These are phyloP conservation scores for Lucifuga dentata DNA, from an alignment of 2,113 vertebrate genomes.

Conservation along the genomic window DNA sequence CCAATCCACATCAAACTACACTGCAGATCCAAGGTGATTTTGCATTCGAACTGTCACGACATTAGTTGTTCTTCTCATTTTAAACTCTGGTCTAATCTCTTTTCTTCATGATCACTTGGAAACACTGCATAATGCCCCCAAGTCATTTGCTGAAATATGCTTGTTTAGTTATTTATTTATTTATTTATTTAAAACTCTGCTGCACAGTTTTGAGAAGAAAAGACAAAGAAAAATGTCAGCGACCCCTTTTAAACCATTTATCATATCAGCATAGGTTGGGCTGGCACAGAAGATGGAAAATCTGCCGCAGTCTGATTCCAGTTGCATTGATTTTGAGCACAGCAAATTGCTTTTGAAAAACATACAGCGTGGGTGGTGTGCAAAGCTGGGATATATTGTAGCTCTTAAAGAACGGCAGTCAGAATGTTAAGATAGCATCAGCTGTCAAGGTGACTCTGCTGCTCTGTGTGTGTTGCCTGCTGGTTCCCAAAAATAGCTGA, in stretches of 20 bases:
- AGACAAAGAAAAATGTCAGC: slow-evolving; percentile 53
- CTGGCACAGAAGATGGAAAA: slow-evolving; percentile 66
- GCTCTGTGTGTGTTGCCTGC: slow-evolving; percentile 74
- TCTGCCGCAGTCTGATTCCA: slow-evolving; percentile 78
- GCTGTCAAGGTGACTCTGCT: slow-evolving; percentile 83
- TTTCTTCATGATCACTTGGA: slow-evolving; percentile 19
- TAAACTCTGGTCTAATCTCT: background rate
- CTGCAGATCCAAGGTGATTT: slow-evolving; percentile 17
- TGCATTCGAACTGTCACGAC: background rate
- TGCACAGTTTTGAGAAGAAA: slow-evolving; percentile 8
- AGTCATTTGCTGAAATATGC: background rate
- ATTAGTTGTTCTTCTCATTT: background rate
- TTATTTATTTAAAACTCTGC: too few species aligned
- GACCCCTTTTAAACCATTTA: slow-evolving; percentile 65
- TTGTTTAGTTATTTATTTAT: too few species aligned
- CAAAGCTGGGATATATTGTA: slow-evolving; percentile 59
- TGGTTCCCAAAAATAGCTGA: slow-evolving; percentile 79
- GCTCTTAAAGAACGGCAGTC: slow-evolving; percentile 76
- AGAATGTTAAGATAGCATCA: slow-evolving; percentile 81
- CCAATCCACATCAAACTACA: slow-evolving; percentile 3
- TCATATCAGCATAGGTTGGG: slow-evolving; percentile 60
- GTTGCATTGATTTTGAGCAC: slow-evolving; percentile 77
- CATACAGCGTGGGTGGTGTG: slow-evolving; percentile 69
- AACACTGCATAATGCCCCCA: background rate
- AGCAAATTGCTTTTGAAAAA: slow-evolving; percentile 77